Evolutionary conservation across 2,113 vertebrate genomes (phyloP).

Genomic region (Oxyura jamaicensis): DNA sequence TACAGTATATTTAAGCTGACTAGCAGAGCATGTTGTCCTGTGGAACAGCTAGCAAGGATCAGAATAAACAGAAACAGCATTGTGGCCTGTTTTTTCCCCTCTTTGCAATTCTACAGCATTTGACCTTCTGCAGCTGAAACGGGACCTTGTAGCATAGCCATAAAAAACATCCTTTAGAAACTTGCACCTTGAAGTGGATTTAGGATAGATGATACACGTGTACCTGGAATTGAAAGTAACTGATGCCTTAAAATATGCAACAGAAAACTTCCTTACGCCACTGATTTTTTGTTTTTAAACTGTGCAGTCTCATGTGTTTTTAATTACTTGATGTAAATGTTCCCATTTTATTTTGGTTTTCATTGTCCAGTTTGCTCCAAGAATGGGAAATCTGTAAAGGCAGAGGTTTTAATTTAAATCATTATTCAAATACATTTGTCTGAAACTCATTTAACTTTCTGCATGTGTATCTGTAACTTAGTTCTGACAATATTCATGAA

Average conservation of each 20-base stretch:
- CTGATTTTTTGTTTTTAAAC: background rate
- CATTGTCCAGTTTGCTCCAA: background rate
- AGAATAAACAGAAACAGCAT: background rate
- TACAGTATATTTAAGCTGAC: background rate
- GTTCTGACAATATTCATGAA: background rate
- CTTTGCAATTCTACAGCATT: background rate
- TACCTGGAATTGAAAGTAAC: background rate
- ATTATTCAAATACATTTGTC: background rate
- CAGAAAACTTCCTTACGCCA: background rate
- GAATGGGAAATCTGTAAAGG: background rate
- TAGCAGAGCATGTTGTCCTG: background rate
- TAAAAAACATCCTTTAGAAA: background rate
- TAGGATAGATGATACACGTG: background rate
- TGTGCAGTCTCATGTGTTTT: background rate
- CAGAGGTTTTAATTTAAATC: background rate
- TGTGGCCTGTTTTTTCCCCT: background rate
- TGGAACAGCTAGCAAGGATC: background rate
- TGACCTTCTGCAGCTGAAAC: background rate
- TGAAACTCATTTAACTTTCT: background rate
- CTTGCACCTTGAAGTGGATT: background rate
- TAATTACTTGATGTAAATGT: background rate
- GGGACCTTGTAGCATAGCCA: background rate
- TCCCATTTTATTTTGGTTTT: background rate
- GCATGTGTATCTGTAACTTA: background rate
- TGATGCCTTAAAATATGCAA: background rate